phyloP scores from a whole-genome alignment of 1,140 invertebrate genomes.

The Centruroides vittatus region DNA sequence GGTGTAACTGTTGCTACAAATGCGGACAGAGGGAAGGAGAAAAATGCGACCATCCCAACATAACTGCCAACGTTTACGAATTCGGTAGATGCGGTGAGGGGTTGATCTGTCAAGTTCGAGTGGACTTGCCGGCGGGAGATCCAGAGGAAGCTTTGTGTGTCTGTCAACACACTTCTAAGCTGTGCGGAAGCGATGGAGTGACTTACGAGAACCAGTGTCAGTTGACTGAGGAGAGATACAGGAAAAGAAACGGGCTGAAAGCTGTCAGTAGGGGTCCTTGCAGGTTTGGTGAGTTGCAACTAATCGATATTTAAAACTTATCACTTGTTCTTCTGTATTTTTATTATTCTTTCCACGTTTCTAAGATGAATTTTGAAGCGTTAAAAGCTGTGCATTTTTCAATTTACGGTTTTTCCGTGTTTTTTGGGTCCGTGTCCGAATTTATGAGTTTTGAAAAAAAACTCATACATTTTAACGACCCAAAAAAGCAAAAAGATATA shows the following conservation, averaged over 20 bases:
- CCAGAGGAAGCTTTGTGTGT: conserved; percentile 37
- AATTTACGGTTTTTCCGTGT: too few species aligned
- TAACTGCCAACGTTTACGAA: conserved; percentile 1
- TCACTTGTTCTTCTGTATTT: too few species aligned
- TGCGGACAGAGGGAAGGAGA: conserved; percentile 39
- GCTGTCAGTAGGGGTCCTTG: conserved; percentile 65
- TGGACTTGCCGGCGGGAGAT: conserved; percentile 30
- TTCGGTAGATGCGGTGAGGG: conserved; percentile 31
- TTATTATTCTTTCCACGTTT: too few species aligned
- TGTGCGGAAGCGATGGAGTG: conserved; percentile 45
- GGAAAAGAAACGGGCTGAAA: conserved; percentile 42
- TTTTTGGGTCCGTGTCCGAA: too few species aligned
- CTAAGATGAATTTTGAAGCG: too few species aligned
- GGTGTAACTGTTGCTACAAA: conserved; percentile 41
- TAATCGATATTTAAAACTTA: too few species aligned
- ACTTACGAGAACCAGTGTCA: conserved; percentile 63
- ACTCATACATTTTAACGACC: too few species aligned
- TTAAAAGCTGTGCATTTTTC: too few species aligned
- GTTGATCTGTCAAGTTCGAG: conserved; percentile 28
- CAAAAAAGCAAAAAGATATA: too few species aligned
- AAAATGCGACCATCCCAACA: conserved; percentile 31
- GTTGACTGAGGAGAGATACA: conserved; percentile 46
- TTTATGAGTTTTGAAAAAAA: too few species aligned
- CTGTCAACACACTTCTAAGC: conserved; percentile 34
- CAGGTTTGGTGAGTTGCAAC: conserved; percentile 4